Evolutionary conservation across 2,888 invertebrate genomes (phyloP).

Genomic region (Anoncus sp.): DNA sequence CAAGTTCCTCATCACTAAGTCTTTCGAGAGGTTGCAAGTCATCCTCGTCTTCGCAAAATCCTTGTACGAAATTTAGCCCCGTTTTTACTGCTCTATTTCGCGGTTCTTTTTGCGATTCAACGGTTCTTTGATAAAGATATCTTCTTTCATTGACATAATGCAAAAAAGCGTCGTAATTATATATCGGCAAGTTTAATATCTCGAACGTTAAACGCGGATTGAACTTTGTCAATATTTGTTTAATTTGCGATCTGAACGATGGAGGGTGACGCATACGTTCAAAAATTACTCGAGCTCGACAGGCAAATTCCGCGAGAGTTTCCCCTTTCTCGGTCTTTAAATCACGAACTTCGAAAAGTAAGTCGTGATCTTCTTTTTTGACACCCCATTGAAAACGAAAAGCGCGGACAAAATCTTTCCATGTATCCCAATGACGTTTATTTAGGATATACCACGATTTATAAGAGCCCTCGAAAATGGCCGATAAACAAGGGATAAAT

Average conservation of each 20-base stretch:
- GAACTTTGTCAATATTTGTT: slow-evolving; percentile 54
- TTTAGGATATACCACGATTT: slow-evolving; percentile 32
- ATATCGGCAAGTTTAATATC: slow-evolving; percentile 32
- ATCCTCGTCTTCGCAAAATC: slow-evolving; percentile 16
- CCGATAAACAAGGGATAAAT: slow-evolving; percentile 55
- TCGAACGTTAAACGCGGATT: slow-evolving; percentile 53
- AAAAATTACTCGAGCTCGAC: slow-evolving; percentile 51
- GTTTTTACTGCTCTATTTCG: slow-evolving; percentile 13
- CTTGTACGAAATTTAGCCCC: slow-evolving; percentile 12
- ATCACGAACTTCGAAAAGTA: slow-evolving; percentile 43
- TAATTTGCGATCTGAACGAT: slow-evolving; percentile 44
- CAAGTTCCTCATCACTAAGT: neutral
- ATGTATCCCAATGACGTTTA: slow-evolving; percentile 37
- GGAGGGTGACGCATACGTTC: slow-evolving; percentile 54
- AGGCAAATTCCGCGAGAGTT: slow-evolving; percentile 53
- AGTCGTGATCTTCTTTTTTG: slow-evolving; percentile 43
- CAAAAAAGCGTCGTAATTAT: slow-evolving; percentile 29
- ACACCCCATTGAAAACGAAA: slow-evolving; percentile 55
- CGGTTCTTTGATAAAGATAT: slow-evolving; percentile 38
- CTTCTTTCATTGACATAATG: slow-evolving; percentile 54
- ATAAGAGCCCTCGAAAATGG: slow-evolving; percentile 13
- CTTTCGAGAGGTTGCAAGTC: neutral
- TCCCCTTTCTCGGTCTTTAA: slow-evolving; percentile 51
- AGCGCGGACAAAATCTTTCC: slow-evolving; percentile 52
- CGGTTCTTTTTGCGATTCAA: slow-evolving; percentile 18